phyloP scores from a whole-genome alignment of 2,797 vertebrate species.

The Molothrus aeneus region DNA sequence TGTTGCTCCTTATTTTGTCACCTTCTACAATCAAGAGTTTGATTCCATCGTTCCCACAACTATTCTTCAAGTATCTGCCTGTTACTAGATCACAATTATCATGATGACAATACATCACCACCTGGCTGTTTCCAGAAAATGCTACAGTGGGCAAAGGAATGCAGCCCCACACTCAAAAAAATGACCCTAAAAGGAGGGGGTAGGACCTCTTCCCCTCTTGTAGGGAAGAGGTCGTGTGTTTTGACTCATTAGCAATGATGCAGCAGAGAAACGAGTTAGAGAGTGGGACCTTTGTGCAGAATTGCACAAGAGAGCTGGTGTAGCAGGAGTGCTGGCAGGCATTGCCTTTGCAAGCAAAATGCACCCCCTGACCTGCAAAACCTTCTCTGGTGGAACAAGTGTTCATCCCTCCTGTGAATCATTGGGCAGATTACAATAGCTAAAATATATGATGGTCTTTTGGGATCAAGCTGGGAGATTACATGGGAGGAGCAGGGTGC shows the following conservation, averaged over 20 bases:
- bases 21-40: background rate
- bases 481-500: background rate
- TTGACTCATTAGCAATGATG: slow-evolving; percentile 20
- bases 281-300: background rate
- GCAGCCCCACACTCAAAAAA: background rate
- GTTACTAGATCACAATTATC: background rate
- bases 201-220: background rate
- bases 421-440: background rate
- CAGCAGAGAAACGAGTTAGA: background rate
- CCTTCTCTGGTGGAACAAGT: background rate
- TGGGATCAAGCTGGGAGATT: background rate
- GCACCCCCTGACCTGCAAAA: slow-evolving; percentile 10
- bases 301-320: slow-evolving; percentile 41
- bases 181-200: background rate
- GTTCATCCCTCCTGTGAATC: slow-evolving; percentile 20
- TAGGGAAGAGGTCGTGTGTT: background rate
- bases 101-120: background rate
- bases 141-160: background rate
- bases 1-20: background rate
- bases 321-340: background rate
- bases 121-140: background rate
- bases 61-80: background rate
- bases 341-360: background rate
- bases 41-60: background rate
- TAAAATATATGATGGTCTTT: background rate